Evolutionary conservation across 2,888 invertebrate species (phyloP).

Genomic region (Hylaea fasciaria): DNA sequence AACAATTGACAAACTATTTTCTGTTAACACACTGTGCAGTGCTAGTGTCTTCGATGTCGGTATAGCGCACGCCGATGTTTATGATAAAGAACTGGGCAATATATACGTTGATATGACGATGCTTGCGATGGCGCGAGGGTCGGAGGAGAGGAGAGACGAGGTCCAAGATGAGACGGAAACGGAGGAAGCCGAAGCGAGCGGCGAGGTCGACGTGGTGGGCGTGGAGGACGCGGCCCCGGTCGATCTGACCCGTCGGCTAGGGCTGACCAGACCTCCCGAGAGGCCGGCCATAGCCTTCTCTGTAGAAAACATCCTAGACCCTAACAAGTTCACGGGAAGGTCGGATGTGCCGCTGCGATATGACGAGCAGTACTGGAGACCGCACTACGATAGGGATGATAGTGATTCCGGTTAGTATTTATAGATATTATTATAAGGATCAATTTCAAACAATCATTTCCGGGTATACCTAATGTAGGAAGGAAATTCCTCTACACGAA

Average conservation of each 20-base stretch:
- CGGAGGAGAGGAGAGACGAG: conserved; percentile 73
- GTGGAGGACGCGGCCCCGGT: conserved; percentile 80
- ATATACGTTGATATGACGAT: conserved; percentile 82
- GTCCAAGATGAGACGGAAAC: conserved; percentile 64
- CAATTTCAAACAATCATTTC: too few species aligned
- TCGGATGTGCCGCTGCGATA: conserved; percentile 82
- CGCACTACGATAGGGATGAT: conserved; percentile 84
- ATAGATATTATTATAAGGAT: conserved; percentile 7
- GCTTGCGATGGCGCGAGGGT: conserved; percentile 82
- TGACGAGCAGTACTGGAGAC: conserved; percentile 85
- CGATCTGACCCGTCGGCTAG: conserved; percentile 79
- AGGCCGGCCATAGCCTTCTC: conserved; percentile 90
- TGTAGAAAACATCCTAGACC: conserved; percentile 95
- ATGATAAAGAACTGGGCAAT: conserved; percentile 34
- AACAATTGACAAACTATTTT: conserved; percentile 8
- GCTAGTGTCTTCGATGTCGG: conserved; percentile 47
- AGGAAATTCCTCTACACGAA: too few species aligned
- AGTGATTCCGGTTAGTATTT: conserved; percentile 82
- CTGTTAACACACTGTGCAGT: conserved; percentile 46
- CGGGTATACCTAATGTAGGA: neutral
- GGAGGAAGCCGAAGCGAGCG: conserved; percentile 72
- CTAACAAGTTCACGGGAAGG: conserved; percentile 94
- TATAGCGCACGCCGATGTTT: conserved; percentile 35
- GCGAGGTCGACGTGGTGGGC: conserved; percentile 80
- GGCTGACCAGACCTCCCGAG: conserved; percentile 85